A percentile compares a stretch with the other conserved stretches of the same genome.
Evolutionary conservation across 2,797 vertebrate species (phyloP).

Genomic region (Lithobates sylvaticus): DNA sequence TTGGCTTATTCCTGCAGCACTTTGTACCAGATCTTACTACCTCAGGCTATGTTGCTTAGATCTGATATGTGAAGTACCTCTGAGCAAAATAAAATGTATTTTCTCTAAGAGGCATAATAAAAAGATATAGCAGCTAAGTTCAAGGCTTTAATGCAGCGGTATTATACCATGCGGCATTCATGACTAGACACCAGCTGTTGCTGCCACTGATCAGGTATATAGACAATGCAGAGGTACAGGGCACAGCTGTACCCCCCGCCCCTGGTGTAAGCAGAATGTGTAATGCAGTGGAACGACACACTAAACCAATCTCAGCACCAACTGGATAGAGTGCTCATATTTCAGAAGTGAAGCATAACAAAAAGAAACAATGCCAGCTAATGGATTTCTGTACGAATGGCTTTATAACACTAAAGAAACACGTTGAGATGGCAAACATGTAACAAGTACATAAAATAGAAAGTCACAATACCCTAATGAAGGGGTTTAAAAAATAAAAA

Average conservation of each 20-base stretch:
- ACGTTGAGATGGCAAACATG: no score
- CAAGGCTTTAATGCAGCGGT: neutral
- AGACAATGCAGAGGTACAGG: conserved; percentile 34
- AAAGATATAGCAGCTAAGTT: no score
- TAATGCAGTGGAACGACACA: neutral
- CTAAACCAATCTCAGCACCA: neutral
- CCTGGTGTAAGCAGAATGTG: neutral
- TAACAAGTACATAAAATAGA: no score
- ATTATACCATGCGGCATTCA: neutral
- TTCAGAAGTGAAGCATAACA: conserved; percentile 4
- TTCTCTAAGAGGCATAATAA: no score
- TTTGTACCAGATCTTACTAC: no score
- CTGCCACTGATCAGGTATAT: conserved; percentile 15
- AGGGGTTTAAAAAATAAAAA: no score
- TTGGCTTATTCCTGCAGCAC: no score
- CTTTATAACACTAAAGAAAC: neutral
- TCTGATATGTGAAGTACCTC: no score
- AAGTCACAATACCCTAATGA: no score
- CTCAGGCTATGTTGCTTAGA: no score
- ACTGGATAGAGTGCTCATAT: conserved; percentile 13
- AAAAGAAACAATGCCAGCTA: conserved; percentile 17
- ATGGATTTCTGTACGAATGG: neutral
- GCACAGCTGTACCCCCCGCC: conserved; percentile 28
- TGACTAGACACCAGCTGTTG: conserved; percentile 18
- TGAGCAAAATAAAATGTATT: no score